A percentile compares a stretch with the other conserved stretches of the same genome.
Evolutionary conservation across 1,140 invertebrate species (phyloP).

Genomic region (Olivierus martensii): DNA sequence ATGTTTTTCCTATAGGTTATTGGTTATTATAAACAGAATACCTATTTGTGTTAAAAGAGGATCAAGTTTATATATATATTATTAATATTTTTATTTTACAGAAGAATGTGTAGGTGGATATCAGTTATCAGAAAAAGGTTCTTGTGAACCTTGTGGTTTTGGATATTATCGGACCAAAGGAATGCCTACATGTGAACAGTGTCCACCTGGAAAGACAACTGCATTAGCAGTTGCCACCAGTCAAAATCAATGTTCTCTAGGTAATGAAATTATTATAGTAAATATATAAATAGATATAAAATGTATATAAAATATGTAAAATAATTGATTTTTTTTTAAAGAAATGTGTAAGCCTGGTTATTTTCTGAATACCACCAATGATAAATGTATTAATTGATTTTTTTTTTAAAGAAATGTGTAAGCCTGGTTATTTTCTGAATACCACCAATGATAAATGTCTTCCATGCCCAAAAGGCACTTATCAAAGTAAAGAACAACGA

Average conservation of each 20-base stretch:
- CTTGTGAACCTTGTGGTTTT: constrained; percentile 78
- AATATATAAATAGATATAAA: too few relatives aligned
- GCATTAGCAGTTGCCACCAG: constrained; percentile 61
- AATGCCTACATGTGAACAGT: constrained; percentile 69
- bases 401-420: constrained; percentile 25
- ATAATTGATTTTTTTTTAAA: neutral
- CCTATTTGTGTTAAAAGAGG: too few relatives aligned
- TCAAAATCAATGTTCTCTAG: constrained; percentile 80
- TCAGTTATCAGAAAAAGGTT: constrained; percentile 72
- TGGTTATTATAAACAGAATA: too few relatives aligned
- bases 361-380: constrained; percentile 66
- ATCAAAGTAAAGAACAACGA: constrained; percentile 76
- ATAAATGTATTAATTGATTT: constrained; percentile 67
- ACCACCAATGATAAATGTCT: constrained; percentile 68
- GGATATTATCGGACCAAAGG: constrained; percentile 81
- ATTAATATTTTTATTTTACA: neutral
- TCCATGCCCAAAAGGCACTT: constrained; percentile 79
- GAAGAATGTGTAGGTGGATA: constrained; percentile 71
- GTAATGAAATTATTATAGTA: constrained; percentile 21
- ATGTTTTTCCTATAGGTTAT: too few relatives aligned
- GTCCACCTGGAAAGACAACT: constrained; percentile 78
- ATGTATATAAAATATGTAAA: neutral
- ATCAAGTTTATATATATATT: too few relatives aligned
- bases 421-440: constrained; percentile 62
- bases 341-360: constrained; percentile 43